phyloP scores from a whole-genome alignment of 92 coral and sea anemone species.

The Paramuricea clavata region DNA sequence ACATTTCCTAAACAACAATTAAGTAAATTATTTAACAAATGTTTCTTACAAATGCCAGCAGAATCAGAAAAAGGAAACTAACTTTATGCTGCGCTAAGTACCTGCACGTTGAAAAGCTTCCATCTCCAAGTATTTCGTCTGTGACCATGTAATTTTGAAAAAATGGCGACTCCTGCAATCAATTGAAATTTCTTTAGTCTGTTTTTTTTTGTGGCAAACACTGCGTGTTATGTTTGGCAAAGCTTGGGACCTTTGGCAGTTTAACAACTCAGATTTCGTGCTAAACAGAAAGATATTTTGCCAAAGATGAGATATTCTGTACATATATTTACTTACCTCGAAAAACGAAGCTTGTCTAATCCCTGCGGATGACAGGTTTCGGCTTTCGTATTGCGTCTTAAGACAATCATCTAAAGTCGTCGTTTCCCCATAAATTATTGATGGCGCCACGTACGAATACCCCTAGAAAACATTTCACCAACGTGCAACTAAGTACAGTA shows the following conservation, averaged over 20 bases:
- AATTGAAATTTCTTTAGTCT: background rate
- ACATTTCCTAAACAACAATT: conserved; percentile 75
- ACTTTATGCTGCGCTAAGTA: conserved; percentile 23
- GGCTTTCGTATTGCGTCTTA: conserved; percentile 65
- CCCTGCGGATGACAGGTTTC: conserved; percentile 90
- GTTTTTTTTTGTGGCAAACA: background rate
- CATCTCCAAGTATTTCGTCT: conserved; percentile 98
- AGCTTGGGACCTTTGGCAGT: background rate
- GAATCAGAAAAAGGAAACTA: background rate
- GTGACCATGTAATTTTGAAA: conserved; percentile 91
- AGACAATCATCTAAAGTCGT: conserved; percentile 63
- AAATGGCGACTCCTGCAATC: conserved; percentile 87
- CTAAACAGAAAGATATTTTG: no score
- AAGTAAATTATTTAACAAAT: background rate
- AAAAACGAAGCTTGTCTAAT: conserved; percentile 95
- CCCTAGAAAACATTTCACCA: conserved; percentile 67
- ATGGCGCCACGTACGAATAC: conserved; percentile 97
- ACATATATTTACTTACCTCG: no score
- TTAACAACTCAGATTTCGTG: no score
- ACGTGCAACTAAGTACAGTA: no score
- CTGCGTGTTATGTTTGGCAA: background rate
- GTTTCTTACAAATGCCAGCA: background rate
- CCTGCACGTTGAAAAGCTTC: conserved; percentile 99
- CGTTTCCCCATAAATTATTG: conserved; percentile 93
- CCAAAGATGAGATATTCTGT: no score